Conservation (phyloP, 1,140 invertebrate species). For the Papilio polytes region DNA sequence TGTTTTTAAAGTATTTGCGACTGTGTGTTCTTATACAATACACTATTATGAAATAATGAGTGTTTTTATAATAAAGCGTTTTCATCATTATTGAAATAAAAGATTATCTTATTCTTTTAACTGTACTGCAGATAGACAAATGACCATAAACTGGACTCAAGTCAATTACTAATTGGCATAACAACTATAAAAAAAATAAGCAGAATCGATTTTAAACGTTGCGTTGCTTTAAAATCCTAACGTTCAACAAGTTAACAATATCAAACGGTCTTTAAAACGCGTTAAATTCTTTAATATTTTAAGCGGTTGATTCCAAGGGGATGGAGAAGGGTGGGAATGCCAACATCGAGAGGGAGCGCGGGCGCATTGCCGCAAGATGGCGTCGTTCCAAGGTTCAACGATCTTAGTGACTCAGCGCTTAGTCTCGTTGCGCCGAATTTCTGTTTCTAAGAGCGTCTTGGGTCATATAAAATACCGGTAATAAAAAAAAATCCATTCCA, state of each 20-base stretch:
- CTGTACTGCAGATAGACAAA: no score
- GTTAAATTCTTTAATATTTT: conserved; percentile 1
- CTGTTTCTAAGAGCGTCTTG: conserved; percentile 39
- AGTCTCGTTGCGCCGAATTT: conserved; percentile 61
- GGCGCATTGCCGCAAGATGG: conserved; percentile 66
- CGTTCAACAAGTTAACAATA: not conserved
- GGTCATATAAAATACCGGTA: conserved; percentile 32
- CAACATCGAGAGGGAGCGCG: conserved; percentile 46
- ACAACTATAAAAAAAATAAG: not conserved
- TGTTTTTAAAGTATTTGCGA: conserved; percentile 27
- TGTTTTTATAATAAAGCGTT: not conserved
- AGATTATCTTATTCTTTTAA: no score
- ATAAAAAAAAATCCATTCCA: conserved; percentile 42
- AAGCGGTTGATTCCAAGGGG: conserved; percentile 23
- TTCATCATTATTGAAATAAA: no score
- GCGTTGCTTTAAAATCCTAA: not conserved
- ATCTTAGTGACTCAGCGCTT: conserved; percentile 64
- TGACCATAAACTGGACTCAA: no score
- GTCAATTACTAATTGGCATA: no score
- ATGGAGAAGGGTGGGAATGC: conserved; percentile 41
- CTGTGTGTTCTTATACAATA: not conserved
- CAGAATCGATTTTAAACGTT: not conserved
- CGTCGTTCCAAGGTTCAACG: conserved; percentile 62
- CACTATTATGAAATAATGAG: not conserved
- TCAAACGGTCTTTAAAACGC: not conserved